Evolutionary conservation across 2,797 vertebrate species (phyloP).

Genomic region (Hippocampus kuda): DNA sequence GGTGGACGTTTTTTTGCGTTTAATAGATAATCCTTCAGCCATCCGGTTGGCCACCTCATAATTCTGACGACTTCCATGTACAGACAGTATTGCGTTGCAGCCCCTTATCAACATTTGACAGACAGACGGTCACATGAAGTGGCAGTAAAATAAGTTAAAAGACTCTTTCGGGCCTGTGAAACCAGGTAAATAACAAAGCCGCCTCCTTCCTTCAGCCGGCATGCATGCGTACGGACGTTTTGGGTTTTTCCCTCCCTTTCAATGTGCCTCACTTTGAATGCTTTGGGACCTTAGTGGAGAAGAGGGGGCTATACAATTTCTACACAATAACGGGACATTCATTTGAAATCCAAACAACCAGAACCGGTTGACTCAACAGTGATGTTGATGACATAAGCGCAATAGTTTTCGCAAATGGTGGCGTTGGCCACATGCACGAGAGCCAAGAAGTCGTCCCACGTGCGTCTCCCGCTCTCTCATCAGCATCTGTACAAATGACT

Average conservation of each 20-base stretch:
- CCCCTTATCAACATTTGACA: neutral
- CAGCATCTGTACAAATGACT: slow-evolving; percentile 27
- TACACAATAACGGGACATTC: neutral
- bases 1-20: neutral
- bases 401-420: neutral
- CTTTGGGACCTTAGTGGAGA: neutral
- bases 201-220: neutral
- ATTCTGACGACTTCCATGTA: neutral
- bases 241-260: neutral
- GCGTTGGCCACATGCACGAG: slow-evolving; percentile 1
- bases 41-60: neutral
- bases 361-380: neutral
- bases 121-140: neutral
- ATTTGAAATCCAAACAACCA: neutral
- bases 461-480: neutral
- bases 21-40: slow-evolving; percentile 1
- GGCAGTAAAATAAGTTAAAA: slow-evolving; percentile 55
- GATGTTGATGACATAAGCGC: neutral
- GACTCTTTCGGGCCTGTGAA: slow-evolving; percentile 47
- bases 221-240: neutral
- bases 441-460: neutral
- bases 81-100: slow-evolving; percentile 2
- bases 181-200: slow-evolving; percentile 50
- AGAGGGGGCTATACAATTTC: neutral
- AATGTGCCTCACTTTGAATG: neutral